Evolutionary conservation across 2,888 invertebrate species (phyloP), one percentile per base, ranked within the genome.

Genomic region (Parnassius orleans): DNA sequence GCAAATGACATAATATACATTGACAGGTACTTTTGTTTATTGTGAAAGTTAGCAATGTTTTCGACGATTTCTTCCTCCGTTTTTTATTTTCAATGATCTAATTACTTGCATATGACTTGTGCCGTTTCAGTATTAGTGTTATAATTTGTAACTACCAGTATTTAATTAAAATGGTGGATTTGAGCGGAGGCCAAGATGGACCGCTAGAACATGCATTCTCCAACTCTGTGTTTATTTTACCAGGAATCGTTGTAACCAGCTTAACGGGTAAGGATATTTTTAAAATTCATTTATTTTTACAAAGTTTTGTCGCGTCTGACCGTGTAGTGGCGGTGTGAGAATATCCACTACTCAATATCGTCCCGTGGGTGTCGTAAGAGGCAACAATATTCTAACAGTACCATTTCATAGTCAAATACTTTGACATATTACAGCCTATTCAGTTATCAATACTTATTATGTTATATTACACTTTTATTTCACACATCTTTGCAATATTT

Each of bases 131-230:
- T 82, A 81, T 82, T 81, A 76, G 9, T 44, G 60, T 59, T 66
- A 33, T 58, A 71, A 72, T 66, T 41, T 53, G 42, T 72, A 72
- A 70, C 69, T 42, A 33, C 33, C 79, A 80, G 79, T 82, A 82
- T 82, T 83, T 71, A 42, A 62, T 47, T 58, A 93, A 83, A 82
- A 97, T 97, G 97, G 97, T 97, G 68, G 97, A 97, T 86, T 92
- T 97, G 76, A 94, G 96, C 66, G 95, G 95, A 24, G 95, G 95
- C 55, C 93, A 95, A 65, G 96, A 96, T 73, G 95, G 95, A 9
- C 96, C 96, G 0, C 93, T 96, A 76, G 96, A 97, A 82, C 96
- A 97, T 86, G 96, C 96, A 70, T 97, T 98, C 88, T 96, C 96
- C 68, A 97, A 98, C 87, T 92, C 94, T 52, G 96, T 97, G 70